phyloP scores from a whole-genome alignment of 2,888 invertebrate species.

The Sesia bembeciformis region DNA sequence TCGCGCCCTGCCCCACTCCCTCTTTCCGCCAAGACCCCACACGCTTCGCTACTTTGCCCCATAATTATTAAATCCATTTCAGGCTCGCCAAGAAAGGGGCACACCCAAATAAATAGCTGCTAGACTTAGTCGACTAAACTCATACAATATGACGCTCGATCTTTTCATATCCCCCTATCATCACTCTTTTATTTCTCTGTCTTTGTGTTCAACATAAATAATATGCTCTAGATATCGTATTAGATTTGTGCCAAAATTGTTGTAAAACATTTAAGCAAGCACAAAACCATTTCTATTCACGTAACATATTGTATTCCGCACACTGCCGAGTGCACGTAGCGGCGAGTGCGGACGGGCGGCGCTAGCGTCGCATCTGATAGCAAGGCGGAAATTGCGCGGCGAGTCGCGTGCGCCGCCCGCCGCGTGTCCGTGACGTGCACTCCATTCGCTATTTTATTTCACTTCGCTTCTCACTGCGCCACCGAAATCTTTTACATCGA shows the following conservation, averaged over 20 bases:
- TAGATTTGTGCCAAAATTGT: too few species aligned
- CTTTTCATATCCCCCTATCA: too few species aligned
- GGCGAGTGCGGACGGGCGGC: constrained; percentile 1
- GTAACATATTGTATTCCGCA: background rate
- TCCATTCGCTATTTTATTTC: constrained; percentile 54
- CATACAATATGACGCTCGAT: too few species aligned
- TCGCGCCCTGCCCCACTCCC: constrained; percentile 59
- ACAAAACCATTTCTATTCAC: background rate
- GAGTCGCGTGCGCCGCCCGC: constrained; percentile 55
- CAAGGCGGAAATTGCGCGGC: constrained; percentile 64
- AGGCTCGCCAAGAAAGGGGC: constrained; percentile 46
- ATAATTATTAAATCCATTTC: constrained; percentile 67
- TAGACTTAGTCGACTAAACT: too few species aligned
- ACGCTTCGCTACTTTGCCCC: constrained; percentile 59
- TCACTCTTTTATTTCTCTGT: too few species aligned
- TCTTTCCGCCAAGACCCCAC: constrained; percentile 59
- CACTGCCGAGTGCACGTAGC: background rate
- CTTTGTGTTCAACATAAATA: too few species aligned
- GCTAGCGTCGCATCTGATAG: constrained; percentile 50
- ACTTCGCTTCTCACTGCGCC: constrained; percentile 33
- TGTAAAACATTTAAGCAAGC: too few species aligned
- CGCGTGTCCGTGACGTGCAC: constrained; percentile 54
- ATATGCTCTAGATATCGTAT: too few species aligned
- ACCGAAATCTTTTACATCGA: constrained; percentile 32
- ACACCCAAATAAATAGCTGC: constrained; percentile 28